Percentiles rank a stretch among this genome's conserved stretches.
phyloP scores from a whole-genome alignment of 2,113 vertebrate genomes.

The Thryonomys swinderianus region DNA sequence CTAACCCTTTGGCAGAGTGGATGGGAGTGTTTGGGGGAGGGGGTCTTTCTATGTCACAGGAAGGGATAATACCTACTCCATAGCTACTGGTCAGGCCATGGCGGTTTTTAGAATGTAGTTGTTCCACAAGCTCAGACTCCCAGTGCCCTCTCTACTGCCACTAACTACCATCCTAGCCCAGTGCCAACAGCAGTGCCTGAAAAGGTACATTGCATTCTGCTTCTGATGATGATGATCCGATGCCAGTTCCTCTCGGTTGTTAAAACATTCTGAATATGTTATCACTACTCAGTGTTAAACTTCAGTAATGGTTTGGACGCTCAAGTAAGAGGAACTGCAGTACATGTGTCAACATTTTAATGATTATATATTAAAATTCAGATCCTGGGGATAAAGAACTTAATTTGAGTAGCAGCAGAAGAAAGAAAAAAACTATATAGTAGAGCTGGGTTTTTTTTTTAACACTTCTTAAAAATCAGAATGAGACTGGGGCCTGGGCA shows the following conservation, averaged over 20 bases:
- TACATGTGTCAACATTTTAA: neutral
- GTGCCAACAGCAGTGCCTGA: neutral
- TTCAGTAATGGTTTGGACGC: neutral
- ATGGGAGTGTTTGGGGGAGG: rapidly evolving
- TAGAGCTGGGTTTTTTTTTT: neutral
- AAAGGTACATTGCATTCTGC: rapidly evolving
- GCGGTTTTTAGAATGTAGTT: neutral
- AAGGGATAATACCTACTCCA: neutral
- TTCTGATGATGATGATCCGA: neutral
- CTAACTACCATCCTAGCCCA: too few species aligned
- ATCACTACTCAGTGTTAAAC: neutral
- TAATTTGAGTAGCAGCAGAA: neutral
- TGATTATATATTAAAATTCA: neutral
- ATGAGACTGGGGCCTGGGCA: neutral
- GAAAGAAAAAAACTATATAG: neutral
- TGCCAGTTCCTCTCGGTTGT: neutral
- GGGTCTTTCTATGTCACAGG: neutral
- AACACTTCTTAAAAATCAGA: neutral
- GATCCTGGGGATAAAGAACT: neutral
- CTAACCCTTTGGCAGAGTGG: neutral
- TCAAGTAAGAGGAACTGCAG: neutral
- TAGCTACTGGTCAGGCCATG: too few species aligned
- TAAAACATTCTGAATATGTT: neutral
- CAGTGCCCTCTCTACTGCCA: rapidly evolving
- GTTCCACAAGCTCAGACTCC: neutral